Conservation (phyloP, 30 jellyfish, hydroid and myxozoan genomes). For the Euphysa ruthae region DNA sequence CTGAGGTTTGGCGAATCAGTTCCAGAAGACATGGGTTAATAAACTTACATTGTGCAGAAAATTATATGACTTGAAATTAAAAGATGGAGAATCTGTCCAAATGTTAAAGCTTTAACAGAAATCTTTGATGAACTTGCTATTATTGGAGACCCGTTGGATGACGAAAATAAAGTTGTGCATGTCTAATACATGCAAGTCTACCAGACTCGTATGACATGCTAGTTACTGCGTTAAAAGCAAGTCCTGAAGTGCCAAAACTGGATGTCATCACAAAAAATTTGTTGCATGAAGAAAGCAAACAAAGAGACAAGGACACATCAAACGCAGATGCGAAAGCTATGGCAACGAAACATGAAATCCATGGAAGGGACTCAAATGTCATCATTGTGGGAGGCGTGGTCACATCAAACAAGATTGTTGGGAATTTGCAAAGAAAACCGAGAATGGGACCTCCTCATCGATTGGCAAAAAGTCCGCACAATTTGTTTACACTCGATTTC, state of each 20-base stretch:
- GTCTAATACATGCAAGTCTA: constrained; percentile 40
- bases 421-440: neutral
- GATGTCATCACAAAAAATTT: too few relatives aligned
- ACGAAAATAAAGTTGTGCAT: constrained; percentile 39
- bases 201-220: too few relatives aligned
- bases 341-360: too few relatives aligned
- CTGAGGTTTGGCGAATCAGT: constrained; percentile 46
- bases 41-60: constrained; percentile 29
- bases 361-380: constrained; percentile 24
- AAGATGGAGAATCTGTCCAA: constrained; percentile 35
- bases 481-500: too few relatives aligned
- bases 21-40: constrained; percentile 41
- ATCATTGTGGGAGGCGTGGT: constrained; percentile 40
- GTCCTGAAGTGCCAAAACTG: too few relatives aligned
- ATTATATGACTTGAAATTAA: constrained; percentile 10
- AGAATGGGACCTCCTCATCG: too few relatives aligned
- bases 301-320: too few relatives aligned
- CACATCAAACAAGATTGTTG: constrained; percentile 34
- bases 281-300: too few relatives aligned
- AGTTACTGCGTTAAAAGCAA: too few relatives aligned
- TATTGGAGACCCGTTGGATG: constrained; percentile 51
- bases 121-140: constrained; percentile 30
- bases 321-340: too few relatives aligned
- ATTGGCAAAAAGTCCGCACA: too few relatives aligned
- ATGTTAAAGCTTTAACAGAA: constrained; percentile 35